Conservation (phyloP, 2,113 vertebrate genomes). For the Gymnogyps californianus region DNA sequence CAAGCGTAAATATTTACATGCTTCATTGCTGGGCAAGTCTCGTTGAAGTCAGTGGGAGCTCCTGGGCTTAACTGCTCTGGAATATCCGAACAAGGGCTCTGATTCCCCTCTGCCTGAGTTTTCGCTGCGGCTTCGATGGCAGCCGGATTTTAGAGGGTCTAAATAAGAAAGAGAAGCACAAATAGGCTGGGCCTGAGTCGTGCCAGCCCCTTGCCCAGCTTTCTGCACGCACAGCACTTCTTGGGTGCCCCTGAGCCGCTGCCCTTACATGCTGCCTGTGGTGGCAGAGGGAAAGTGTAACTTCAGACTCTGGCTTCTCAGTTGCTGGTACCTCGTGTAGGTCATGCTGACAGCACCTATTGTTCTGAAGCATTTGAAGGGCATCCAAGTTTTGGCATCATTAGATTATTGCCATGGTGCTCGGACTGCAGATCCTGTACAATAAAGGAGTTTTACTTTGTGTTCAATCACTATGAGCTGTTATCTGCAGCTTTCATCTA, state of each 20-base stretch:
- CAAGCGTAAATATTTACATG: neutral
- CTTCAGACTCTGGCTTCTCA: neutral
- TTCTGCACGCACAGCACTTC: neutral
- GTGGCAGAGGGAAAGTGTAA: neutral
- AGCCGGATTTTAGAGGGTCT: neutral
- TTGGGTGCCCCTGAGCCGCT: neutral
- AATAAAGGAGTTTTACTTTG: conserved; percentile 54
- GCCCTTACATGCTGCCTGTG: neutral
- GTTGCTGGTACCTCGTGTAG: neutral
- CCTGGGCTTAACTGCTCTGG: neutral
- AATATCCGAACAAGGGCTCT: neutral
- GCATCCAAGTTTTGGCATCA: conserved; percentile 65
- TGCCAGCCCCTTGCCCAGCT: neutral
- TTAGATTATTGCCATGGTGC: conserved; percentile 67
- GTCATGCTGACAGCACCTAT: conserved; percentile 39
- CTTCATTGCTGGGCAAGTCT: neutral
- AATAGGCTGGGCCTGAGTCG: neutral
- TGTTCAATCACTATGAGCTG: conserved; percentile 12
- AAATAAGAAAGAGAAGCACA: neutral
- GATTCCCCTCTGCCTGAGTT: neutral
- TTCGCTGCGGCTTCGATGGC: neutral
- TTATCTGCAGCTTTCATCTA: conserved; percentile 65
- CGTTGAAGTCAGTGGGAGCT: neutral
- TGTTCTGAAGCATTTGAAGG: conserved; percentile 59
- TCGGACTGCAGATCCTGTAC: neutral